Evolutionary conservation across 2,888 invertebrate genomes (phyloP), one percentile per base, ranked within the genome.

Genomic region (Melolontha melolontha): DNA sequence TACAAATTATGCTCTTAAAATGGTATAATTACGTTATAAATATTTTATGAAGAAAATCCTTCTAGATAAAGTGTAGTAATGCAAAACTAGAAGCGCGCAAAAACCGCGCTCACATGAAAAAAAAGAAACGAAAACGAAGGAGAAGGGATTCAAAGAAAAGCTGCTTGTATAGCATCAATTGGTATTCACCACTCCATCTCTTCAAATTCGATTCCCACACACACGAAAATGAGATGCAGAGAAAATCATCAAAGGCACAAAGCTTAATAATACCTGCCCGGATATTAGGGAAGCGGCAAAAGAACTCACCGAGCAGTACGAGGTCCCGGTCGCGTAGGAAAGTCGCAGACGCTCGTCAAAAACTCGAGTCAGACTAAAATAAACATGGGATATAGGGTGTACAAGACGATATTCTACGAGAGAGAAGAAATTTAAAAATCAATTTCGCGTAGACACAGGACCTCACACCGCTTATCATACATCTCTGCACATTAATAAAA

Each of bases 171-270:
- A 70, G 70, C 72, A 71, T 72, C 79, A 82, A 83, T 83, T 82
- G 82, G 82, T 83, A 83, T 83, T 83, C 83, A 82, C 79, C 80
- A 80, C 82, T 81, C 80, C 79, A 79, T 79, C 79, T 81, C 81
- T 79, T 81, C 81, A 82, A 83, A 83, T 82, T 82, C 82, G 81
- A 82, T 82, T 82, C 81, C 78, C 79, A 78, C 66, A 68, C 71
- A 63, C 69, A 79, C 79, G 81, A 83, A 83, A 83, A 83, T 83
- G 83, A 83, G 83, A 83, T 83, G 83, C 83, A 83, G 82, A 80
- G 81, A 80, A 82, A 83, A 83, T 83, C 83, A 83, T 83, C 83
- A 83, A 83, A 83, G 82, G 83, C 82, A 83, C 82, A 83, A 83
- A 82, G 83, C 83, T 81, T 82, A 80, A 79, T 81, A 81, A 77